Percentiles rank a stretch among this genome's conserved stretches.
Conservation (phyloP, 2,113 vertebrate species). For the Clarias gariepinus region DNA sequence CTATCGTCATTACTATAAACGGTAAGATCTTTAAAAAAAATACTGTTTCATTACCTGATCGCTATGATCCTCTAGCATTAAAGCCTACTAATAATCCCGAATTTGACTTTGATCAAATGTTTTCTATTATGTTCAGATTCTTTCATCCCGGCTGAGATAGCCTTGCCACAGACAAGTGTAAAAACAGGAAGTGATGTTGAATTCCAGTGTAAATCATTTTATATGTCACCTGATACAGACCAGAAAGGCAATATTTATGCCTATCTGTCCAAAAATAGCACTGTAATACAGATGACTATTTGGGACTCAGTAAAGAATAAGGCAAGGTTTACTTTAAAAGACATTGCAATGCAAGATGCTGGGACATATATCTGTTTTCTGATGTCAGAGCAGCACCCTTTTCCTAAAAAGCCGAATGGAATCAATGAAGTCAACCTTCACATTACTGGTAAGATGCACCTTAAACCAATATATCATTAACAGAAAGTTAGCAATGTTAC, state of each 20-base stretch:
- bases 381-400: slow-evolving; percentile 8
- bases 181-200: slow-evolving; percentile 18
- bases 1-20: too few species aligned
- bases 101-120: too few species aligned
- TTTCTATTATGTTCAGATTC: too few species aligned
- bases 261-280: slow-evolving; percentile 35
- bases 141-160: too few species aligned
- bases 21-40: too few species aligned
- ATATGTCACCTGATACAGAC: neutral
- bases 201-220: slow-evolving; percentile 17
- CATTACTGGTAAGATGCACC: slow-evolving; percentile 12
- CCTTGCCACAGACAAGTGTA: neutral
- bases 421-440: slow-evolving; percentile 46
- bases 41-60: too few species aligned
- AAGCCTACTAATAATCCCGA: too few species aligned
- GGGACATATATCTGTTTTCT: slow-evolving; percentile 45
- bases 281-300: slow-evolving; percentile 34
- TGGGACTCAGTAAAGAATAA: slow-evolving; percentile 26
- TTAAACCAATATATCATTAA: neutral
- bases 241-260: slow-evolving; percentile 22
- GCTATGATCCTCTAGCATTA: too few species aligned
- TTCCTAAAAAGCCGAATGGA: slow-evolving; percentile 31
- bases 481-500: too few species aligned
- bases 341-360: slow-evolving; percentile 22
- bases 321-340: slow-evolving; percentile 39